A percentile compares a stretch with the other conserved stretches of the same genome.
Conservation (phyloP, 1,140 invertebrate species). For the Drosophila nebulosa region DNA sequence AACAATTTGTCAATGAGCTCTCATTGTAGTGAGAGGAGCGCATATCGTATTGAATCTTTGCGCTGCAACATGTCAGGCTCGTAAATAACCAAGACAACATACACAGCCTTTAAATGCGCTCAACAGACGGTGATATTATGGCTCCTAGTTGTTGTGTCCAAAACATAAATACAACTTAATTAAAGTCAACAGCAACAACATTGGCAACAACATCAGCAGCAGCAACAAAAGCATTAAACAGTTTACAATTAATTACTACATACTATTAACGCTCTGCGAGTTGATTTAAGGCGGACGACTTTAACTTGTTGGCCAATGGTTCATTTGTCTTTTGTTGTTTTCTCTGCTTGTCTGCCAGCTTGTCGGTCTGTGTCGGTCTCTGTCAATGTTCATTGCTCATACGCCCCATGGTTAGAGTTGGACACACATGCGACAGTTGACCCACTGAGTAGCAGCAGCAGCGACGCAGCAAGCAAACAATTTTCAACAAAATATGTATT, state of each 20-base stretch:
- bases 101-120: slow-evolving; percentile 30
- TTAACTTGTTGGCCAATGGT: background rate
- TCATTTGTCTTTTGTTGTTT: background rate
- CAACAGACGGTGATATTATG: slow-evolving; percentile 20
- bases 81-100: slow-evolving; percentile 1
- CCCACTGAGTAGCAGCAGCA: slow-evolving; percentile 45
- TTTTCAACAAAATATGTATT: slow-evolving; percentile 32
- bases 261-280: slow-evolving; percentile 41
- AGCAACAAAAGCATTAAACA: slow-evolving; percentile 47
- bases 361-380: slow-evolving; percentile 19
- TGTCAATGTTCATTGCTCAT: slow-evolving; percentile 63
- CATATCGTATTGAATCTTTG: slow-evolving; percentile 3
- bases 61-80: slow-evolving; percentile 37
- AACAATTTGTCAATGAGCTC: slow-evolving; percentile 64
- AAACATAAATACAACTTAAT: slow-evolving; percentile 78
- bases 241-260: slow-evolving; percentile 68
- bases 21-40: slow-evolving; percentile 23
- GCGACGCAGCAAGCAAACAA: slow-evolving; percentile 9
- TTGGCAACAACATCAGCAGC: slow-evolving; percentile 9
- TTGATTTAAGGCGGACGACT: slow-evolving; percentile 7
- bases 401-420: slow-evolving; percentile 56
- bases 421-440: slow-evolving; percentile 38
- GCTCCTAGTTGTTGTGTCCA: slow-evolving; percentile 40
- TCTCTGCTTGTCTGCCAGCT: slow-evolving; percentile 2
- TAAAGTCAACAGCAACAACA: slow-evolving; percentile 49